Percentiles rank a stretch among this genome's conserved stretches.
These are phyloP conservation scores for Sternotherus odoratus DNA, from an alignment of 2,797 vertebrate genomes.

Conservation along the genomic window DNA sequence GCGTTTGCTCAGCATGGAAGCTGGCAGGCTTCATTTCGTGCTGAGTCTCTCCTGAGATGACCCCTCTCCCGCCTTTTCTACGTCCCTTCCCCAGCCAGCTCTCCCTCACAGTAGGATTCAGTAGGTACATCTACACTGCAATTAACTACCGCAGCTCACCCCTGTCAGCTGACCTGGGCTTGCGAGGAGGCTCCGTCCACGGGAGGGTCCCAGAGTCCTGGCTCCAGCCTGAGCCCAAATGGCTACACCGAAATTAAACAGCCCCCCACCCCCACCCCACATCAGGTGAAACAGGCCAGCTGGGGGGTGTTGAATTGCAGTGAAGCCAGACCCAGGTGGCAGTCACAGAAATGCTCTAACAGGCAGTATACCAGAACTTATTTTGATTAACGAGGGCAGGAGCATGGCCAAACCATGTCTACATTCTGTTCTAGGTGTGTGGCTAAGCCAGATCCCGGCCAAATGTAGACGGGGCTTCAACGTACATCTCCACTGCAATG, in stretches of 20 bases:
- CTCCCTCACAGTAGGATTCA: background rate
- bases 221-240: too few species aligned
- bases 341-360: background rate
- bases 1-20: background rate
- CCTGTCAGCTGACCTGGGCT: too few species aligned
- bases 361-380: background rate
- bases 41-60: background rate
- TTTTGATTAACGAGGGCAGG: background rate
- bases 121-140: too few species aligned
- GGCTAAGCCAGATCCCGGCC: background rate
- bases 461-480: background rate
- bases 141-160: too few species aligned
- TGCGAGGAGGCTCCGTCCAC: too few species aligned
- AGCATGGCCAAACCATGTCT: background rate
- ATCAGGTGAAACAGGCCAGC: too few species aligned
- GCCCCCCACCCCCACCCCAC: too few species aligned
- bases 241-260: too few species aligned
- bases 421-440: background rate
- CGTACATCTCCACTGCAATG: background rate
- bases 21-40: background rate
- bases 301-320: too few species aligned
- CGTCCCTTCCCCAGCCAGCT: background rate
- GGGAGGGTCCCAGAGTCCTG: too few species aligned
- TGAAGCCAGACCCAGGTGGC: too few species aligned
- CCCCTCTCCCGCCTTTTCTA: rapidly evolving